phyloP scores from a whole-genome alignment of 37 sponge, comb jelly and placozoan species.

The Spongilla lacustris region DNA sequence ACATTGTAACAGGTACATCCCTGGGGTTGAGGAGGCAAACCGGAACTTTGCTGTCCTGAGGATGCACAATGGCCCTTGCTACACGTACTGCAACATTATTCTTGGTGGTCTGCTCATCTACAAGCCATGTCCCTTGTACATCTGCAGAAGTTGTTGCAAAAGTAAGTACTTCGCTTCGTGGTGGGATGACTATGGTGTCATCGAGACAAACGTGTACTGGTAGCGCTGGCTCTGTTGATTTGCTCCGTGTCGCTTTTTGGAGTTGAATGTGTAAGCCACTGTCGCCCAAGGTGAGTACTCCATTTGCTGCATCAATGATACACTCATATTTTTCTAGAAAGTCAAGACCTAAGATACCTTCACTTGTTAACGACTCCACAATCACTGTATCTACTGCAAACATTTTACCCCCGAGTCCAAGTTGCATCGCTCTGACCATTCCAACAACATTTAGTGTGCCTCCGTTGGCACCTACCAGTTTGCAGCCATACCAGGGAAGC shows the following conservation, averaged over 20 bases:
- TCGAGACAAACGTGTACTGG: neutral
- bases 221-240: neutral
- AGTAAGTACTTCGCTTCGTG: slow-evolving; percentile 12
- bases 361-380: slow-evolving; percentile 14
- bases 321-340: slow-evolving; percentile 18
- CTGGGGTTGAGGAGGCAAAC: slow-evolving; percentile 20
- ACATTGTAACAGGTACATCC: neutral
- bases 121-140: no score
- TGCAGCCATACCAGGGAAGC: no score
- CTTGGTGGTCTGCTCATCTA: no score
- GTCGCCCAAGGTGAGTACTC: neutral
- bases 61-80: no score
- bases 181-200: slow-evolving; percentile 15
- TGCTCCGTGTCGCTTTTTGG: slow-evolving; percentile 7
- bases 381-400: no score
- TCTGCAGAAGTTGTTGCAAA: slow-evolving; percentile 1
- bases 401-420: no score
- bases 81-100: neutral
- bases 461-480: no score
- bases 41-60: neutral
- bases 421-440: no score
- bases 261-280: slow-evolving; percentile 4
- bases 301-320: neutral
- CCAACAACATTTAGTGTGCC: no score
- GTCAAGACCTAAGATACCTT: slow-evolving; percentile 40